These are phyloP conservation scores for Coenonympha glycerion DNA, from an alignment of 2,888 invertebrate genomes.

Conservation along the genomic window DNA sequence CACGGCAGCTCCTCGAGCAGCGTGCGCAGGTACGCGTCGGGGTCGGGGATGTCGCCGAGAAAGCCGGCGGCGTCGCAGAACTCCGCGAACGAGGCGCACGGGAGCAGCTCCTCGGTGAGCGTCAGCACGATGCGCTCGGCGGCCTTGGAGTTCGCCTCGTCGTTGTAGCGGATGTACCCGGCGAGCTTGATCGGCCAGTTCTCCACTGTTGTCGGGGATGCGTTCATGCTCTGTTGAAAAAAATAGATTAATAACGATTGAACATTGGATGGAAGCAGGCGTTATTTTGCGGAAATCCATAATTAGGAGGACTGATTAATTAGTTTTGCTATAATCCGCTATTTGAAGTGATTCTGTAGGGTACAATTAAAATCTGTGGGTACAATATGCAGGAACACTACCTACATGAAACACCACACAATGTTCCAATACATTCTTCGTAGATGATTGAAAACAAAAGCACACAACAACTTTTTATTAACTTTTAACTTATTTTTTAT, in stretches of 20 bases:
- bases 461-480: too few relatives aligned
- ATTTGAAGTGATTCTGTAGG: too few relatives aligned
- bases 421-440: too few relatives aligned
- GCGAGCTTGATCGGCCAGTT: conserved; percentile 94
- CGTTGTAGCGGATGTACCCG: conserved; percentile 95
- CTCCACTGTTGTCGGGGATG: conserved; percentile 80
- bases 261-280: too few relatives aligned
- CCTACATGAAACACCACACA: too few relatives aligned
- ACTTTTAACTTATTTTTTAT: too few relatives aligned
- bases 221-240: conserved; percentile 77
- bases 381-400: too few relatives aligned
- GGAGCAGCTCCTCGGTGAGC: conserved; percentile 91
- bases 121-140: conserved; percentile 87
- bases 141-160: conserved; percentile 90
- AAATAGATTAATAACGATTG: neutral
- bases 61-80: conserved; percentile 95
- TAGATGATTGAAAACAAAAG: too few relatives aligned
- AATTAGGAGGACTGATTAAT: too few relatives aligned
- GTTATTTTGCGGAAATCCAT: too few relatives aligned
- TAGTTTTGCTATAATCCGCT: too few relatives aligned
- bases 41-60: conserved; percentile 79
- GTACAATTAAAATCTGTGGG: too few relatives aligned
- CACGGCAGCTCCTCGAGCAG: conserved; percentile 57
- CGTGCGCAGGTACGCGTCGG: conserved; percentile 67
- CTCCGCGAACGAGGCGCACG: conserved; percentile 92